phyloP scores from a whole-genome alignment of 2,797 vertebrate species.

The Malurus splendens region DNA sequence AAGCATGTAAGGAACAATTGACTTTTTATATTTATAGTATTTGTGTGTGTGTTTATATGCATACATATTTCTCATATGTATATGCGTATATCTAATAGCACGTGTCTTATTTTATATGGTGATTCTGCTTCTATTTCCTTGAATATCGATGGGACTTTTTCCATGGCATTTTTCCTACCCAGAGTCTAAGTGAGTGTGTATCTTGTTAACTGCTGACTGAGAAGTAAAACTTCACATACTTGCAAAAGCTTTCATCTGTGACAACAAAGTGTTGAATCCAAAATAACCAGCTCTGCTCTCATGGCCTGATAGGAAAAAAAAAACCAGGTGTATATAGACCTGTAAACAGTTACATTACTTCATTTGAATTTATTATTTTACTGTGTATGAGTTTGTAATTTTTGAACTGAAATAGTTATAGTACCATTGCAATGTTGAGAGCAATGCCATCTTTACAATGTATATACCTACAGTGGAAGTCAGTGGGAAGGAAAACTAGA shows the following conservation, averaged over 20 bases:
- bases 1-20: neutral
- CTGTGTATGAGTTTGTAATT: neutral
- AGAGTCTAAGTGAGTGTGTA: neutral
- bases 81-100: neutral
- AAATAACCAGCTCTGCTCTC: neutral
- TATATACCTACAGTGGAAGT: neutral
- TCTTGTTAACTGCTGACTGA: neutral
- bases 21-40: neutral
- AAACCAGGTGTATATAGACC: neutral
- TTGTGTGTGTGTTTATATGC: neutral
- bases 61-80: neutral
- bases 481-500: neutral
- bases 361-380: neutral
- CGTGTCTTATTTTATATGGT: neutral
- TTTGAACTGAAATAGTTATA: neutral
- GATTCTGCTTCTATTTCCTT: neutral
- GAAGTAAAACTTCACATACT: neutral
- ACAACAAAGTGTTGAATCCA: neutral
- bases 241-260: neutral
- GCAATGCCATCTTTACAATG: neutral
- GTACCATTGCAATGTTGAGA: neutral
- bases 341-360: neutral
- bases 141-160: neutral
- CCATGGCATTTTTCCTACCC: neutral
- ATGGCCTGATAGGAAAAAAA: neutral